Conservation (phyloP, 1,140 invertebrate species). For the Metopolophium dirhodum region DNA sequence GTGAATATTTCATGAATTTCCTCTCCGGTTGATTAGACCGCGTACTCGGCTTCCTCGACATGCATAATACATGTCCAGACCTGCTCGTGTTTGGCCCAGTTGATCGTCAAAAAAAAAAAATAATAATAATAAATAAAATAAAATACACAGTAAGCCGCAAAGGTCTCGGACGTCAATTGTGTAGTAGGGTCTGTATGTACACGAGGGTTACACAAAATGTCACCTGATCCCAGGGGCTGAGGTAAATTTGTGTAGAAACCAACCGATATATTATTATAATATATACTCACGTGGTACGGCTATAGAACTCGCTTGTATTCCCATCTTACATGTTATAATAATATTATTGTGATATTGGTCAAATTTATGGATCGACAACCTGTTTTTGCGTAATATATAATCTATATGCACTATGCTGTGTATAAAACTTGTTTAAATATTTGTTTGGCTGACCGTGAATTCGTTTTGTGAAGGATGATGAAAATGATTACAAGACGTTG, state of each 20-base stretch:
- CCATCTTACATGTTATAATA: neutral
- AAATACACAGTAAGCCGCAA: neutral
- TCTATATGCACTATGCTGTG: too few species aligned
- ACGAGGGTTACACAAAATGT: conserved; percentile 2
- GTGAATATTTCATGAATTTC: conserved; percentile 54
- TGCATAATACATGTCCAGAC: conserved; percentile 44
- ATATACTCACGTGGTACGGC: neutral
- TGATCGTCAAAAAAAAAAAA: conserved; percentile 15
- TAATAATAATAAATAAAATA: neutral
- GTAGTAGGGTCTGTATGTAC: neutral
- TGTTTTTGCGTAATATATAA: conserved; percentile 23
- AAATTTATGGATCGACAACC: neutral
- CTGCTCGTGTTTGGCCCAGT: conserved; percentile 33
- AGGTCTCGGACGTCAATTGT: conserved; percentile 20
- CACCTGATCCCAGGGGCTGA: neutral
- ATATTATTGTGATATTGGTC: neutral
- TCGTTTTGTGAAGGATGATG: neutral
- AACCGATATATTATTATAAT: neutral
- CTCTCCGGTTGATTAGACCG: conserved; percentile 53
- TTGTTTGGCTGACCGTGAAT: conserved; percentile 15
- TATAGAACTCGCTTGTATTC: neutral
- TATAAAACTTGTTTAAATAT: conserved; percentile 17
- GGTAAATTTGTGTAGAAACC: neutral
- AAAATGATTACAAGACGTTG: conserved; percentile 14
- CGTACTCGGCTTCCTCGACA: neutral